A percentile compares a stretch with the other conserved stretches of the same genome.
These are phyloP conservation scores for Desoria tigrina DNA, from an alignment of 2,888 invertebrate species.

Conservation along the genomic window DNA sequence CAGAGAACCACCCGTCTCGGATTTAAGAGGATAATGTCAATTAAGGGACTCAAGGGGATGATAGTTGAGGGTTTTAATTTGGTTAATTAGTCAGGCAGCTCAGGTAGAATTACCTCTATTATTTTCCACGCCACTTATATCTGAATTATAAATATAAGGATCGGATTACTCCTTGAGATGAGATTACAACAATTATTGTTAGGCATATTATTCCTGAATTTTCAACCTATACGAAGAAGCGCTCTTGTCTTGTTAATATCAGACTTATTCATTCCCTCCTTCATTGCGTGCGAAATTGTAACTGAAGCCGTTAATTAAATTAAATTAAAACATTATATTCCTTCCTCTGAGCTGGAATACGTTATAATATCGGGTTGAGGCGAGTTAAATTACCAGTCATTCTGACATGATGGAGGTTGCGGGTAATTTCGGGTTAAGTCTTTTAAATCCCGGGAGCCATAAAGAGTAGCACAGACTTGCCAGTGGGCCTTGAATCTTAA, in stretches of 20 bases:
- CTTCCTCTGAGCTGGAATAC: neutral
- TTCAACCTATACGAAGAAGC: too few species aligned
- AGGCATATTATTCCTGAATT: too few species aligned
- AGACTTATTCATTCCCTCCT: too few species aligned
- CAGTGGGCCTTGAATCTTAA: conserved; percentile 5
- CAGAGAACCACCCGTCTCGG: too few species aligned
- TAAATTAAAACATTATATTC: conserved; percentile 4
- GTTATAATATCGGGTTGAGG: neutral
- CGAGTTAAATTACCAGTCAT: conserved; percentile 1
- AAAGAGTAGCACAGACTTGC: neutral
- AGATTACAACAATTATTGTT: too few species aligned
- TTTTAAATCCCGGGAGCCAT: conserved; percentile 9
- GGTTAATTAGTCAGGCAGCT: neutral
- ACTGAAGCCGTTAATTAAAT: too few species aligned
- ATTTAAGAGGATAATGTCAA: conserved; percentile 7
- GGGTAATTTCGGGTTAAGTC: conserved; percentile 17
- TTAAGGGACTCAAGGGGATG: conserved; percentile 2
- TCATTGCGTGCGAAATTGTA: too few species aligned
- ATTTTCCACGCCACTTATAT: too few species aligned
- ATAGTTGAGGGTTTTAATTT: conserved; percentile 5
- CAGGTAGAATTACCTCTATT: too few species aligned
- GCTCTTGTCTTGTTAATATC: too few species aligned
- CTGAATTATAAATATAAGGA: too few species aligned
- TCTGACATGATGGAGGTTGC: conserved; percentile 5
- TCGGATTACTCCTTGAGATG: too few species aligned